These are phyloP conservation scores for Lerista edwardsae DNA, from an alignment of 2,797 vertebrate species.

Conservation along the genomic window DNA sequence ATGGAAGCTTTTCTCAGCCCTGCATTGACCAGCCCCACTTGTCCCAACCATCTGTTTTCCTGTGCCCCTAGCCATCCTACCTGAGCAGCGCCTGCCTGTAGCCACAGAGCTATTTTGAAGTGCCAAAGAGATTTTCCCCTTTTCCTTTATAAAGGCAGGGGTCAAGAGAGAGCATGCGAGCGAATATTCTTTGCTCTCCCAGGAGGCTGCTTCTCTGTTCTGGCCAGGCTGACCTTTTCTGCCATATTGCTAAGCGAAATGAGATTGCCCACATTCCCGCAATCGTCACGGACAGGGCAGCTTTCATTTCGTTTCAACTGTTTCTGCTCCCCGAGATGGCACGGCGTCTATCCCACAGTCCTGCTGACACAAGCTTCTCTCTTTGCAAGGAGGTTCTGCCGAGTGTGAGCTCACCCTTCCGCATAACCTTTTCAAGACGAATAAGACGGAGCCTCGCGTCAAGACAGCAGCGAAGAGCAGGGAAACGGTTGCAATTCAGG, in stretches of 20 bases:
- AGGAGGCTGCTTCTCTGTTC: not conserved
- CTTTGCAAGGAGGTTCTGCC: not conserved
- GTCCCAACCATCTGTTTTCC: not conserved
- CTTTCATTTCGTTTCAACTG: not conserved
- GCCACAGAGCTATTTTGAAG: not conserved
- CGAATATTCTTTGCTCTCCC: constrained; percentile 6
- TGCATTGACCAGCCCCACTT: too few species aligned
- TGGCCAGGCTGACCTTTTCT: constrained; percentile 13
- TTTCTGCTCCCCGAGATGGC: not conserved
- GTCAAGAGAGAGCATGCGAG: constrained; percentile 2
- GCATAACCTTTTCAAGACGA: not conserved
- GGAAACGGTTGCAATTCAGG: not conserved
- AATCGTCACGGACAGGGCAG: not conserved
- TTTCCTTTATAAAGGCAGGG: not conserved
- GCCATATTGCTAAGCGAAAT: not conserved
- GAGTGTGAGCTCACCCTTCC: not conserved
- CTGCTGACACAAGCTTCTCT: not conserved
- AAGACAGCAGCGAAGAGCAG: not conserved
- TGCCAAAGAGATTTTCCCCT: not conserved
- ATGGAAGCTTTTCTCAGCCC: not conserved
- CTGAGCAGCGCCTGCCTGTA: too few species aligned
- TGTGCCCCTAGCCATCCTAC: not conserved
- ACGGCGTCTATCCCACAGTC: not conserved
- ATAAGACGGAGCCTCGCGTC: not conserved
- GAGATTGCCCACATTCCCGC: constrained; percentile 4